Conservation (phyloP, 2,113 vertebrate species). For the rabbit (Oryctolagus cuniculus) region mOryCun1.1 NC_091443.1:45405501-45406000, state of each 20-base stretch:
- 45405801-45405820: too few species aligned
- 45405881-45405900: too few species aligned
- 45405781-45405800: not conserved
- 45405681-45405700: not conserved
- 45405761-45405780: conserved; percentile 36
- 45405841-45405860: too few species aligned
- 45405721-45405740: not conserved
- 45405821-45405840: too few species aligned
- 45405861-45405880: too few species aligned
- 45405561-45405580: conserved; percentile 33
- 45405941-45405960: too few species aligned
- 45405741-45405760: not conserved
- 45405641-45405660: not conserved
- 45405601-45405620: conserved; percentile 47
- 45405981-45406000: too few species aligned
- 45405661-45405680: not conserved
- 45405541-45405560: conserved; percentile 38
- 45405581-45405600: conserved; percentile 45
- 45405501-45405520: conserved; percentile 43
- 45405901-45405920: too few species aligned
- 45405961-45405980: too few species aligned
- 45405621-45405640: conserved; percentile 39
- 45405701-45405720: not conserved
- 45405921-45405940: too few species aligned
- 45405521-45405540: conserved; percentile 61